Evolutionary conservation across 1,140 invertebrate species (phyloP), one percentile per base, ranked within the genome.

Genomic region (Drosophila oshimai): DNA sequence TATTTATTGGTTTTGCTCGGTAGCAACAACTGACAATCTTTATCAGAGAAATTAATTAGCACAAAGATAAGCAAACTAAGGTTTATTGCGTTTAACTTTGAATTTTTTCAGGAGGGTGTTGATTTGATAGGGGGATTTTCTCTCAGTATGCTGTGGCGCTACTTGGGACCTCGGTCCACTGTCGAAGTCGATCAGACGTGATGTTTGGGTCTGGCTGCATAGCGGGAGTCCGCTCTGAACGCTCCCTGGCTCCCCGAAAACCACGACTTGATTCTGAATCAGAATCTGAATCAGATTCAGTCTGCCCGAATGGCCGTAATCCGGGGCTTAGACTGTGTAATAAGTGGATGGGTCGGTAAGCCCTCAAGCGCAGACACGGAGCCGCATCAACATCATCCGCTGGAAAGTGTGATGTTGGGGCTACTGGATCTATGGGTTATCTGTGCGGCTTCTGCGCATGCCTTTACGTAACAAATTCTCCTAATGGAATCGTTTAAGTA

Each of bases 151-250:
- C 31, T 57, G 42, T 83, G 78, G 78, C 78, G 78, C 78, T 81
- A 83, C 61, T 71, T 54, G 62, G 33, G 12, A 45, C 17, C 13
- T 29, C 29, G 39, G 13, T 34, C 50, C 28, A 58, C 55, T 70
- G 76, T 81, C 72, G 55, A 28, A 45, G 42, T 53, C 36, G 73
- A 81, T 81, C 78, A 54, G 67, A 51, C 62, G 65, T 55, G 67
- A 71, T 73, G 69, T 77, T 58, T 72, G 41, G 58, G 42, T 45
- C 55, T 41, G 55, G 17, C 20, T 15, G 44, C 77, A 55, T 74
- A 62, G 79, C 79, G 55, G 79, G 79, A 46, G 70, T 39, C 37
- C 37, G 61, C 57, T 46, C 17, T 42, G 53, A 46, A 62, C 53
- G 36, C 50, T 58, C 61, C 68, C 55, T 65, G 37, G 74, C 65